phyloP scores from a whole-genome alignment of 2,113 vertebrate species.

The Xenus cinereus region DNA sequence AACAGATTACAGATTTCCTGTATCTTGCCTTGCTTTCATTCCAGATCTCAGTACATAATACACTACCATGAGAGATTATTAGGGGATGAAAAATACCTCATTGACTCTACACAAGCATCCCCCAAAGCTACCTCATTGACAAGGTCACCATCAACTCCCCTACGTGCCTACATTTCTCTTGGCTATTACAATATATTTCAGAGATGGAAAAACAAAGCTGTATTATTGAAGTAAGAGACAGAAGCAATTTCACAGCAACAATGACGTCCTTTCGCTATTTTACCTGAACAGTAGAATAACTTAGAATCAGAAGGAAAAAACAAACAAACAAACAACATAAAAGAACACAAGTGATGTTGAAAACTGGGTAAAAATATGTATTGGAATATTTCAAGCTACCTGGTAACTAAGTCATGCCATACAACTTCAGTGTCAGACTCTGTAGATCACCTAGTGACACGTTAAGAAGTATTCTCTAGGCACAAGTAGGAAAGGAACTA shows the following conservation, averaged over 20 bases:
- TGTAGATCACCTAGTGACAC: too few relatives aligned
- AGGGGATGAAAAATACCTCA: neutral
- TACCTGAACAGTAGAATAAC: neutral
- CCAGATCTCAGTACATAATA: neutral
- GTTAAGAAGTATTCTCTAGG: neutral
- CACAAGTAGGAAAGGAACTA: accelerated
- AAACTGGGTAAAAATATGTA: neutral
- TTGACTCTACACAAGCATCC: neutral
- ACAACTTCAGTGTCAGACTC: neutral
- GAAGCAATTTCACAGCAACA: neutral
- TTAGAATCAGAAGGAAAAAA: neutral
- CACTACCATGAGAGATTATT: neutral
- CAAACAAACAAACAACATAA: neutral
- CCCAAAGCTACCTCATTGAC: neutral
- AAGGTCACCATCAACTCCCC: neutral
- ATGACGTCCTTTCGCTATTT: neutral
- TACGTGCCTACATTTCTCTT: neutral
- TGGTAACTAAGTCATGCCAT: neutral
- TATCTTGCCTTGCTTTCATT: neutral
- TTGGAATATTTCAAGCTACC: neutral
- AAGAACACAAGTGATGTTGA: neutral
- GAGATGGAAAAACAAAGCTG: neutral
- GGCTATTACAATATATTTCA: neutral
- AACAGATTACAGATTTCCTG: neutral
- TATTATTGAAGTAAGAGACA: neutral